These are phyloP conservation scores for Pseudochirops corinnae DNA, from an alignment of 2,797 vertebrate species.

Conservation along the genomic window DNA sequence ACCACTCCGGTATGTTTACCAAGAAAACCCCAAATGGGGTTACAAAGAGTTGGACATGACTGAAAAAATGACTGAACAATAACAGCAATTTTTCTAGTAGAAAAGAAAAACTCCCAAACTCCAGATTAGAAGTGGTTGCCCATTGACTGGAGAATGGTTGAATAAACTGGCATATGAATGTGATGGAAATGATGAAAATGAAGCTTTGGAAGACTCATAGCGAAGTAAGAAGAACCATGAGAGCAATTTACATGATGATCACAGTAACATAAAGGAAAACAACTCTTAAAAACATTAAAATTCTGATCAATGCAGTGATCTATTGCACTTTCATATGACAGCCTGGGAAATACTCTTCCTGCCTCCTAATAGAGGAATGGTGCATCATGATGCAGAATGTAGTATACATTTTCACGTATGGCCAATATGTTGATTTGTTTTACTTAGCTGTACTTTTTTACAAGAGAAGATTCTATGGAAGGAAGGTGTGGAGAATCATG, in stretches of 20 bases:
- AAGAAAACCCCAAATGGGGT: neutral
- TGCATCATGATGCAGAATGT: too few species aligned
- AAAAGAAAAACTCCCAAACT: neutral
- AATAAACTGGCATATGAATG: neutral
- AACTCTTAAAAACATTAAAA: neutral
- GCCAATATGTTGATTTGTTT: neutral
- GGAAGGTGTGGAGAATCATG: neutral
- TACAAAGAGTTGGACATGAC: neutral
- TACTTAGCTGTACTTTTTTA: neutral
- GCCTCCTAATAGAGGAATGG: too few species aligned
- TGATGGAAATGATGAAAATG: neutral
- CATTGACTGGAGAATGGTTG: neutral
- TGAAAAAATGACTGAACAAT: neutral
- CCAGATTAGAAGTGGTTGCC: neutral
- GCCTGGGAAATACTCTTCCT: neutral
- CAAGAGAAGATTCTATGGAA: neutral
- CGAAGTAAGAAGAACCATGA: neutral
- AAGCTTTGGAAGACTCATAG: neutral
- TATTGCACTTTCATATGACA: neutral
- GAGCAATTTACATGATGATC: neutral
- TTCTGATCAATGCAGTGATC: neutral
- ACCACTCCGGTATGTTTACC: neutral
- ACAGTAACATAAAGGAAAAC: neutral
- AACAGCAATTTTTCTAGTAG: neutral
- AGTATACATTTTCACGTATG: neutral